Base-by-base conservation (phyloP, 2,888 invertebrate genomes). In the Leptura quadrifasciata region DNA sequence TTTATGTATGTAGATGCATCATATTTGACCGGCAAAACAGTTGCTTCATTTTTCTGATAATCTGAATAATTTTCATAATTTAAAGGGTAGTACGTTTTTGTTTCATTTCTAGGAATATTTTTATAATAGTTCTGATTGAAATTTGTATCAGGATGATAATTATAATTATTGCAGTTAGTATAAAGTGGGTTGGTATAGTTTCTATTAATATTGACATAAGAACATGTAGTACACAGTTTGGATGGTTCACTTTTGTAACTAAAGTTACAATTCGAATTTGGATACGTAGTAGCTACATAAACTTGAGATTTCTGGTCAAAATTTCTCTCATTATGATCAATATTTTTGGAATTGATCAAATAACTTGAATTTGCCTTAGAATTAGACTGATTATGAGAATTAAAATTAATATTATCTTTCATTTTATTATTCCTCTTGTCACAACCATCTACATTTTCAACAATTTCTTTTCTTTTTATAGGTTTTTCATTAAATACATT, bases 31-130 rank as follows among this genome's bases (percentile, higher is more conserved):
- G 70, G 52, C 8, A 58, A 52, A 35, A 24, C 58, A 6, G 71
- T 67, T 20, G 61, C 61, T 55, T 84, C 84, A 21, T 73, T 76
- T 73, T 83, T 85, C 15, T 82, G 78, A 78, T 82, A 84, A 74
- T 84, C 84, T 20, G 79, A 64, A 72, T 83, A 86, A 75, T 74
- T 89, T 35, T 88, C 89, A 35, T 86, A 85, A 76, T 87, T 86
- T n/a, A 84, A 76, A 9, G 82, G 79, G 58, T 85, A 86, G 71
- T 85, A 84, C 27, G 79, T 79, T 55, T 84, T 82, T 47, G 79
- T 79, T 67, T 84, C 85, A 9, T 74, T 80, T 64, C 79, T 80
- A 47, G 76, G 60, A 20, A 79, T 76, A 54, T 82, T 81, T 65
- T 82, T 84, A 21, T 85, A 82, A 76, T 84, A 84, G 71, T 80